Conservation (phyloP, 2,888 invertebrate species). For the Pyralis farinalis region DNA sequence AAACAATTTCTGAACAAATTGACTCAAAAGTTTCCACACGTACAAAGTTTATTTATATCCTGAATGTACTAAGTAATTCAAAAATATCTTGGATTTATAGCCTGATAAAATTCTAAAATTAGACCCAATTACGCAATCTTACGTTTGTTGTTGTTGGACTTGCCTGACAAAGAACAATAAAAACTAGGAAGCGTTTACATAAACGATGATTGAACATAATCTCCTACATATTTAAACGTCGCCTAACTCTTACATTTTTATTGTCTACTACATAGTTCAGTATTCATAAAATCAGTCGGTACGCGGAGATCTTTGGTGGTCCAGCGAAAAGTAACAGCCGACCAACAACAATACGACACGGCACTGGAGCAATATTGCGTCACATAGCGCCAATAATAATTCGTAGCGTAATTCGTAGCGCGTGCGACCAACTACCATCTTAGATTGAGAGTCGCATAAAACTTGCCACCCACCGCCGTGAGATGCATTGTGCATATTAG, state of each 20-base stretch:
- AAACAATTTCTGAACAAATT: not conserved
- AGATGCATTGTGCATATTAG: constrained; percentile 41
- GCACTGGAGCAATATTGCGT: constrained; percentile 39
- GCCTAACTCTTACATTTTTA: constrained; percentile 7
- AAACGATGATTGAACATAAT: too few relatives aligned
- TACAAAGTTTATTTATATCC: not conserved
- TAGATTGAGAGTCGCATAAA: constrained; percentile 68
- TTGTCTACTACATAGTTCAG: constrained; percentile 3
- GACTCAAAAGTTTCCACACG: not conserved
- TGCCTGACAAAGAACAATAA: not conserved
- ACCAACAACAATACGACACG: constrained; percentile 30
- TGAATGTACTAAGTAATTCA: not conserved
- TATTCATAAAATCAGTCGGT: constrained; percentile 10
- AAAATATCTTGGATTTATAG: not conserved
- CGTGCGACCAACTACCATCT: constrained; percentile 61
- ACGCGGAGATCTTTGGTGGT: constrained; percentile 28
- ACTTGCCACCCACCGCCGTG: constrained; percentile 63
- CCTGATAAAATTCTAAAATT: constrained; percentile 11
- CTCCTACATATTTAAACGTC: not conserved
- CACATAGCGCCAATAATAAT: constrained; percentile 66
- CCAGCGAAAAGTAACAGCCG: constrained; percentile 23
- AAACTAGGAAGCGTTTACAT: not conserved
- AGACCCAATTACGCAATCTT: not conserved
- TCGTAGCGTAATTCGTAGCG: constrained; percentile 50
- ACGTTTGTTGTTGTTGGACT: not conserved